Conservation (phyloP, 2,888 invertebrate species). For the Dynastes tityus region DNA sequence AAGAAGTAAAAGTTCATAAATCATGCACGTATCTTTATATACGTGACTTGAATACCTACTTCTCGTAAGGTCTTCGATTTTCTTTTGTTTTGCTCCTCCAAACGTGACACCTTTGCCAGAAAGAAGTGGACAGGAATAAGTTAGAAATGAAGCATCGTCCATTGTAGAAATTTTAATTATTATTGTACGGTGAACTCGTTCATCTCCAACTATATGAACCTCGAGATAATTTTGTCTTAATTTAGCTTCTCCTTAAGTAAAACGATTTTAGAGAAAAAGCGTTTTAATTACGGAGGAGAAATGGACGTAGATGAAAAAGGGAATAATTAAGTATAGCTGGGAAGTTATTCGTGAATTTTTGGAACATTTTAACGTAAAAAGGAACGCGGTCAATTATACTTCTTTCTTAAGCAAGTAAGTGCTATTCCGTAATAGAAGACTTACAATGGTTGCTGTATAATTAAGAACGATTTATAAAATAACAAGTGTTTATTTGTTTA, state of each 20-base stretch:
- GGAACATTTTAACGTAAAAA: neutral
- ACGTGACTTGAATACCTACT: neutral
- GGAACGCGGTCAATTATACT: neutral
- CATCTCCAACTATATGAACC: neutral
- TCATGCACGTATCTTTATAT: constrained; percentile 1
- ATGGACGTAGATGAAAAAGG: neutral
- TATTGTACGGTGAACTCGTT: neutral
- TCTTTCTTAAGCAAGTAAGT: no score
- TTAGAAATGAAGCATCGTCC: neutral
- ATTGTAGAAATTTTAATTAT: constrained; percentile 2
- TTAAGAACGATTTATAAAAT: no score
- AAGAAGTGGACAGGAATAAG: neutral
- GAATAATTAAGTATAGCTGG: constrained; percentile 5
- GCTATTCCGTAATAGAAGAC: no score
- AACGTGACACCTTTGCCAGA: neutral
- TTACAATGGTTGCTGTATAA: no score
- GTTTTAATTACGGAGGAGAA: neutral
- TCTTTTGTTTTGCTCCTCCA: constrained; percentile 8
- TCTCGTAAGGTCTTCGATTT: neutral
- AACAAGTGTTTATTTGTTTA: no score
- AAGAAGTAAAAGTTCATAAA: constrained; percentile 16
- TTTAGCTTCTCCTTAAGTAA: neutral
- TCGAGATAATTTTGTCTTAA: constrained; percentile 10
- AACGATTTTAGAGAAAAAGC: neutral
- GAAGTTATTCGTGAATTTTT: neutral